Evolutionary conservation across 2,888 invertebrate genomes (phyloP), one percentile per base, ranked within the genome.

Genomic region (Heteropelma amictum): DNA sequence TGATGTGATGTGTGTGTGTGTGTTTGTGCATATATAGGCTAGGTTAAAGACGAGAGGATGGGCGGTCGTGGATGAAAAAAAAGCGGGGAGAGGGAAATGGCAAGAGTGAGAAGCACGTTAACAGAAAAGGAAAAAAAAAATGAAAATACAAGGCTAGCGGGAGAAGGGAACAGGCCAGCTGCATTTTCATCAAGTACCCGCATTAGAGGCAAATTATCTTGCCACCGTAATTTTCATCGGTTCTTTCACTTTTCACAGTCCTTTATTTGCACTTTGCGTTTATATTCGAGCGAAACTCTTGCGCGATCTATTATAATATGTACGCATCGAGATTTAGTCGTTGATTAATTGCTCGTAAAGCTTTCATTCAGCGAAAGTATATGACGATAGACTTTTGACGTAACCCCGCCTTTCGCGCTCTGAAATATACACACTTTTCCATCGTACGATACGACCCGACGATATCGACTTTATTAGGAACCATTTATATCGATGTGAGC

Each of bases 151-250:
- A 47, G 21, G 53, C 33, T 51, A 33, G 17, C n/a, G 26, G 35
- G 19, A 49, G 30, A 21, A 33, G 49, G 47, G 12, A 10, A 28
- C 21, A 67, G 76, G 63, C 76, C 85, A 84, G 85, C 85, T 84
- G 87, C 86, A 83, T 53, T 77, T 79, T 81, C 84, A n/a, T 30
- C 12, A 82, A 85, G 86, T 84, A 79, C 77, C 72, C 80, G 84
- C 82, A 85, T 87, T 87, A 86, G 84, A 84, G 85, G 84, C 81
- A 86, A 86, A 87, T 86, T 86, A 84, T 82, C 80, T 80, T 81
- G 77, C 80, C 78, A 26, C 49, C 74, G 68, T 77, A 76, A 76
- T 80, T 76, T 77, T 77, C 67, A 68, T 72, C 71, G 53, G 69
- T 70, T 70, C 72, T 64, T 47, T 33, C 26, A 54, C 30, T 35